Conservation (phyloP, 1,140 invertebrate species). For the Hormaphis cornu region DNA sequence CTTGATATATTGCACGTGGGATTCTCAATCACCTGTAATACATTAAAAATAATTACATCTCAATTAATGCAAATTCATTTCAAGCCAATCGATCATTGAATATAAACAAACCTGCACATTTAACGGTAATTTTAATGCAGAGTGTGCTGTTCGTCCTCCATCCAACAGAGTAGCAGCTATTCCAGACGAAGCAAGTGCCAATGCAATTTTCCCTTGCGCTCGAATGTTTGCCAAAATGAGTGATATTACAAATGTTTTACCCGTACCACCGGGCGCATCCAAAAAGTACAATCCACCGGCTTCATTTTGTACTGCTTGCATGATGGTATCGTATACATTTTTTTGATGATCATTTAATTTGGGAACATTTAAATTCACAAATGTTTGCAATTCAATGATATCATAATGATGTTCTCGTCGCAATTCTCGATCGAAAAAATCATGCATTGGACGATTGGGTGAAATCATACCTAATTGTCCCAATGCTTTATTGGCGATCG, state of each 20-base stretch:
- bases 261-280: slow-evolving; percentile 21
- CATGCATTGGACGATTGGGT: slow-evolving; percentile 12
- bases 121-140: slow-evolving; percentile 41
- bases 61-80: slow-evolving; percentile 33
- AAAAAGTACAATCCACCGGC: slow-evolving; percentile 10
- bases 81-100: neutral
- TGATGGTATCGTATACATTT: neutral
- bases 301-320: neutral
- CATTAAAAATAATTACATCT: neutral
- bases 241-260: slow-evolving; percentile 20
- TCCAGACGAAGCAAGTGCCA: slow-evolving; percentile 39
- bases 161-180: slow-evolving; percentile 43
- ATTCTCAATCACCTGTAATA: neutral
- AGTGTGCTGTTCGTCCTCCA: slow-evolving; percentile 43
- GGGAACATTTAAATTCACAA: neutral
- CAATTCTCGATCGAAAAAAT: slow-evolving; percentile 39
- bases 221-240: neutral
- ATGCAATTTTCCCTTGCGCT: neutral
- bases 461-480: slow-evolving; percentile 30
- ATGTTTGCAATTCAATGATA: slow-evolving; percentile 33
- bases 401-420: slow-evolving; percentile 33
- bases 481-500: slow-evolving; percentile 36
- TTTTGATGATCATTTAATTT: neutral
- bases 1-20: slow-evolving; percentile 38
- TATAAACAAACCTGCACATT: slow-evolving; percentile 35